Evolutionary conservation across 2,888 invertebrate genomes (phyloP).

Genomic region (Melieria crassipennis): DNA sequence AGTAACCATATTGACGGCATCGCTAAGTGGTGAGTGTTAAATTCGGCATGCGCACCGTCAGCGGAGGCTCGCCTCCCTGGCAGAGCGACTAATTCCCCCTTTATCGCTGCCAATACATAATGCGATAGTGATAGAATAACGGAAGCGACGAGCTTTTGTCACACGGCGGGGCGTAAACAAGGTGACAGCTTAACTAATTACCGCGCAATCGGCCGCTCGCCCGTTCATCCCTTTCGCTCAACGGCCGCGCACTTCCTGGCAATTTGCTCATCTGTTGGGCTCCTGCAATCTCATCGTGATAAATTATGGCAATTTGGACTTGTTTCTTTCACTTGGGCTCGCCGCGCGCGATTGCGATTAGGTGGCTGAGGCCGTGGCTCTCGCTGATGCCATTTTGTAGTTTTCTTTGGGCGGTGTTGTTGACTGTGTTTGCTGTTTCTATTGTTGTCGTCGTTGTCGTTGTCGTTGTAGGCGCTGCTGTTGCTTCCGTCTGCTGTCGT

Average conservation of each 20-base stretch:
- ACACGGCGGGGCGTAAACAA: slow-evolving; percentile 25
- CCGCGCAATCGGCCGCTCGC: slow-evolving; percentile 45
- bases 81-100: slow-evolving; percentile 47
- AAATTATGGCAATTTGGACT: slow-evolving; percentile 56
- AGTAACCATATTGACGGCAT: too few species aligned
- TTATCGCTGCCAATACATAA: slow-evolving; percentile 49
- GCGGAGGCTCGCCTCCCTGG: too few species aligned
- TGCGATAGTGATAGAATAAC: too few species aligned
- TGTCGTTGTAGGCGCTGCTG: neutral
- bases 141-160: too few species aligned
- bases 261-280: slow-evolving; percentile 38
- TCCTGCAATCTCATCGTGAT: slow-evolving; percentile 56
- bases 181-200: slow-evolving; percentile 17
- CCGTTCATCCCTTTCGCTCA: neutral
- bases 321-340: slow-evolving; percentile 44
- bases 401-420: neutral
- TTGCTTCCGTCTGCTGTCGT: neutral
- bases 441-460: neutral
- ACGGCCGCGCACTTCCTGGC: slow-evolving; percentile 34
- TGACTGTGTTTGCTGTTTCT: neutral
- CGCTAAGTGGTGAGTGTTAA: neutral
- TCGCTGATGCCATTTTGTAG: slow-evolving; percentile 7
- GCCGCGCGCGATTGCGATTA: too few species aligned
- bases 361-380: too few species aligned
- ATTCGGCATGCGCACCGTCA: neutral